Base-by-base conservation (phyloP, 2,888 invertebrate species). In the Augiades crinisus region DNA sequence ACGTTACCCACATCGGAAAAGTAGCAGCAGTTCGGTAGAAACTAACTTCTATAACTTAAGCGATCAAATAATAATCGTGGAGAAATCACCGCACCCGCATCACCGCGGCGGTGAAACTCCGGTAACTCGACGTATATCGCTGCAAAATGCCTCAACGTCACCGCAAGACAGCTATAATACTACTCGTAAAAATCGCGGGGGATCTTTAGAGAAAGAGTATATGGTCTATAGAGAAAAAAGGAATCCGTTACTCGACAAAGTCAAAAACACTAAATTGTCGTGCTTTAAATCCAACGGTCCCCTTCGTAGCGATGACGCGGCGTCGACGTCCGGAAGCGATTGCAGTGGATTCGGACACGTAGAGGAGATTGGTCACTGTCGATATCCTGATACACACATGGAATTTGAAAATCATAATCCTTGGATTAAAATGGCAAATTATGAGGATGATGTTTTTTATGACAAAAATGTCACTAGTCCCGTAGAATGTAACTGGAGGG, bases 241-340 rank as follows among this genome's bases (percentile, higher is more conserved):
- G 52, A 94, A 94, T 70, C 94, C 94, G 34, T 85, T 94, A 55
- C 86, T 94, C 51, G 94, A 94, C 68, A 91, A 92, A 71, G 94
- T 94, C 3, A 93, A 93, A 72, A 93, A 93, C 69, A 93, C 94
- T 40, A 90, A 92, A 68, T 73, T 94, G 53, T 93, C 93, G 19
- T 94, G 94, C 71, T 93, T 94, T 71, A 90, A 90, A 71, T 91
- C 92, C 27, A 90, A 88, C 64, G 91, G 91, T 34, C 90, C 90
- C 50, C 72, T 90, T 40, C 81, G 90, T 21, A 85, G 90, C 46
- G 78, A 82, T 12, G 90, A 90, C 58, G 83, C 88, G 27, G 81
- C 83, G 6, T 90, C 90, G 2, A 90, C 90, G 2, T 90, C 90
- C 22, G 90, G 90, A 55, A 90, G 90, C 57, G 90, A 90, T 30